These are phyloP conservation scores for Otolemur crassicaudatus DNA, from an alignment of 2,797 vertebrate species.

Conservation along the genomic window DNA sequence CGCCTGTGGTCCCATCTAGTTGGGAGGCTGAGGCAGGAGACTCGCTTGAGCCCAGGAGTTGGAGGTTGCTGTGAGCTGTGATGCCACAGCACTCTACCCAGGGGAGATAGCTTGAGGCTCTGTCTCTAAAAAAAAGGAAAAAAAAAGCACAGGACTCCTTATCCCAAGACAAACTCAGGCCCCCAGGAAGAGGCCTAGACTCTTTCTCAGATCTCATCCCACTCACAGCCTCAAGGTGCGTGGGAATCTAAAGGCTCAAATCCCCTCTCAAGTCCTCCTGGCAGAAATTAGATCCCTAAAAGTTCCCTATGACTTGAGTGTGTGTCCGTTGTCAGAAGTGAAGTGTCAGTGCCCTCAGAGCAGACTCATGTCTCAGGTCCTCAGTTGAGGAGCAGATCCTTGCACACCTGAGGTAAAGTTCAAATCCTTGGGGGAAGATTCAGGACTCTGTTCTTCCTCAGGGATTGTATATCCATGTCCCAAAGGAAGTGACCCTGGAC, in stretches of 20 bases:
- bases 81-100: no score
- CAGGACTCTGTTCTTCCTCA: not conserved
- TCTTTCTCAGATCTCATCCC: constrained; percentile 19
- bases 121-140: no score
- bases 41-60: no score
- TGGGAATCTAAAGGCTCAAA: constrained; percentile 11
- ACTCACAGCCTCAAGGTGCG: not conserved
- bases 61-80: no score
- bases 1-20: no score
- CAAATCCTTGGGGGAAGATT: not conserved
- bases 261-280: not conserved
- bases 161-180: not conserved
- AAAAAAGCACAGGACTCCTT: not conserved
- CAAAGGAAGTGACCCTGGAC: not conserved
- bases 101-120: no score
- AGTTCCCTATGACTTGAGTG: not conserved
- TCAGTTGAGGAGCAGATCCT: not conserved
- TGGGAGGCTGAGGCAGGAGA: no score
- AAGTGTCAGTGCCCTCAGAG: not conserved
- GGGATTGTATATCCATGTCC: not conserved
- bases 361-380: constrained; percentile 5
- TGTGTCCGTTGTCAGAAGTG: not conserved
- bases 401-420: not conserved
- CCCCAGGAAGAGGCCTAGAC: not conserved
- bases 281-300: constrained; percentile 35